Evolutionary conservation across 2,797 vertebrate genomes (phyloP), one percentile per base, ranked within the genome.

Genomic region (Phrynocephalus guinanensis): DNA sequence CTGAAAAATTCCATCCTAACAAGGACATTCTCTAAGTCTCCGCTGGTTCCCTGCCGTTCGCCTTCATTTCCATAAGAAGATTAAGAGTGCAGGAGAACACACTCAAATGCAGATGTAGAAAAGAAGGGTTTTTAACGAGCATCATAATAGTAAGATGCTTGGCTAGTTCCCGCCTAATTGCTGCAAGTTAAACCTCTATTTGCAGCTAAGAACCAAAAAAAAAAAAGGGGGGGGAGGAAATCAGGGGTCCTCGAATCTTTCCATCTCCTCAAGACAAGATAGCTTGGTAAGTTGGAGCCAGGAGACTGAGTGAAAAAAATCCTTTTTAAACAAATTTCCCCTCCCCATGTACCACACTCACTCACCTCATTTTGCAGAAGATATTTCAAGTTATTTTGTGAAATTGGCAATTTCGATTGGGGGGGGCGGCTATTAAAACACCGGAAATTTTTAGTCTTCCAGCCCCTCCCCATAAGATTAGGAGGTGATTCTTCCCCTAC

Each of bases 1-100:
- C 98, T 97, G 98, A 98, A 97, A 98, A 98, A 97, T 97, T 98
- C 97, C 97, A 97, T 97, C 83, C 97, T 98, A 98, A 98, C 97
- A 97, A 97, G 97, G 97, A 97, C 97, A 97, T 97, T 98, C 97
- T 98, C 97, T 97, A 97, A 97, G 97, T 97, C 97, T 97, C 97
- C 96, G 97, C 97, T 96, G 97, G 97, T 97, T 97, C 98, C 98
- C 98, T 96, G 98, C 98, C 97, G 98, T 95, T 98, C 96, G 93
- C 97, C 97, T 98, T 98, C 97, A 98, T 99, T 98, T 98, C 98
- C 98, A 98, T 98, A 98, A 99, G 98, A 97, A 99, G 98, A 99
- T 99, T 99, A 99, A 97, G 97, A 97, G 97, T 98, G 98, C 97
- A 97, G 97, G 97, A 97, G 97, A 97, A 97, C 97, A 97, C 97